Conservation (phyloP, 2,797 vertebrate genomes). For the Astyanax mexicanus region DNA sequence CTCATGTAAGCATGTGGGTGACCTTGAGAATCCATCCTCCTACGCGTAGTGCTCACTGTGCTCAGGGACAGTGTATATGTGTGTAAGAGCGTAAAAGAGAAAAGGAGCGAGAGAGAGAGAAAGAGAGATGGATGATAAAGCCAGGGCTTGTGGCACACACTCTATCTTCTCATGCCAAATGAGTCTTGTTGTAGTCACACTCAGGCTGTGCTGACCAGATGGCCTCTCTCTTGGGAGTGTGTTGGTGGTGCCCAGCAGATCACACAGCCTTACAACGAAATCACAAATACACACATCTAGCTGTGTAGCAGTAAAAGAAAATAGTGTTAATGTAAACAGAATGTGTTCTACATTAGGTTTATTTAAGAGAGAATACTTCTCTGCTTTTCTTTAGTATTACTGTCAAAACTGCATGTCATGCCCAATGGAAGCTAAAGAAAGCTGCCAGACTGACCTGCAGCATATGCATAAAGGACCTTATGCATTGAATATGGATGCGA, state of each 20-base stretch:
- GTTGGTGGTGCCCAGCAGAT: slow-evolving; percentile 35
- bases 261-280: slow-evolving; percentile 14
- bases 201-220: slow-evolving; percentile 78
- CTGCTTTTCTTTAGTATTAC: too few relatives aligned
- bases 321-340: background rate
- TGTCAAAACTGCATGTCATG: too few relatives aligned
- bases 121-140: slow-evolving; percentile 21
- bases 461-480: too few relatives aligned
- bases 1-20: slow-evolving; percentile 68
- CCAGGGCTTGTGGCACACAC: slow-evolving; percentile 31
- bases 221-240: slow-evolving; percentile 61
- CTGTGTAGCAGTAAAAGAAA: background rate
- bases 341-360: background rate
- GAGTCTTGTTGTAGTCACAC: slow-evolving; percentile 49
- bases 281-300: background rate
- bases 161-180: slow-evolving; percentile 45
- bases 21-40: slow-evolving; percentile 78
- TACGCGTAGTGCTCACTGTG: slow-evolving; percentile 44
- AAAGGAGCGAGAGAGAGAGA: too few relatives aligned
- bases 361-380: background rate
- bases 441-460: too few relatives aligned
- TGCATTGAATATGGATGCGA: too few relatives aligned
- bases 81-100: background rate
- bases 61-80: slow-evolving; percentile 29
- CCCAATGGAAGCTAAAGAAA: too few relatives aligned